A percentile compares a stretch with the other conserved stretches of the same genome.
These are phyloP conservation scores for Megaustenia siamemsis DNA, from an alignment of 2,888 invertebrate genomes.

Conservation along the genomic window DNA sequence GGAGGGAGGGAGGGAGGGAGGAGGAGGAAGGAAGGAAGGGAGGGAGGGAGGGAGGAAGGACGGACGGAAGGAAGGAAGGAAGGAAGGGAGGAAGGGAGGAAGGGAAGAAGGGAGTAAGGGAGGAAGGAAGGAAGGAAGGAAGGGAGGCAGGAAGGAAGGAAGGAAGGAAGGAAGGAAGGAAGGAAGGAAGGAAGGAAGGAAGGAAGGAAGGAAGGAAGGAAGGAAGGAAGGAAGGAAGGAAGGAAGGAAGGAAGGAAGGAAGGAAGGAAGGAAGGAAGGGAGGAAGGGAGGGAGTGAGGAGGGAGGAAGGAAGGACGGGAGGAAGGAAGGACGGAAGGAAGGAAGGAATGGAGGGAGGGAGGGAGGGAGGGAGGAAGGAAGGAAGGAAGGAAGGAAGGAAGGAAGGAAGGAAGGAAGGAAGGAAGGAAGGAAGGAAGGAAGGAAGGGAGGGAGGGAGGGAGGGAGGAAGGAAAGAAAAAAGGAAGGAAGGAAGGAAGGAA, in stretches of 20 bases:
- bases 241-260: background rate
- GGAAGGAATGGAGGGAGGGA: too few relatives aligned
- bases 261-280: conserved; percentile 1
- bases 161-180: background rate
- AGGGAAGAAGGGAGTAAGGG: background rate
- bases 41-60: background rate
- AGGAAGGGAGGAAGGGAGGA: background rate
- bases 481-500: background rate
- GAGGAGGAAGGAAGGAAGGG: background rate
- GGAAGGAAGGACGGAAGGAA: too few relatives aligned
- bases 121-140: background rate
- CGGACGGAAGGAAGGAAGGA: background rate
- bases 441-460: background rate
- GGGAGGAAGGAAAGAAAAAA: background rate
- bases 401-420: background rate
- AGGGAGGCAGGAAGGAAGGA: background rate
- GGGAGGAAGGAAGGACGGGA: too few relatives aligned
- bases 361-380: background rate
- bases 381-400: background rate
- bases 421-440: background rate
- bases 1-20: background rate
- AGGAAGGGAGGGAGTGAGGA: too few relatives aligned
- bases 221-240: too few relatives aligned
- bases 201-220: background rate
- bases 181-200: background rate